phyloP scores from a whole-genome alignment of 2,797 vertebrate genomes.

The Microctenopoma lineatum region DNA sequence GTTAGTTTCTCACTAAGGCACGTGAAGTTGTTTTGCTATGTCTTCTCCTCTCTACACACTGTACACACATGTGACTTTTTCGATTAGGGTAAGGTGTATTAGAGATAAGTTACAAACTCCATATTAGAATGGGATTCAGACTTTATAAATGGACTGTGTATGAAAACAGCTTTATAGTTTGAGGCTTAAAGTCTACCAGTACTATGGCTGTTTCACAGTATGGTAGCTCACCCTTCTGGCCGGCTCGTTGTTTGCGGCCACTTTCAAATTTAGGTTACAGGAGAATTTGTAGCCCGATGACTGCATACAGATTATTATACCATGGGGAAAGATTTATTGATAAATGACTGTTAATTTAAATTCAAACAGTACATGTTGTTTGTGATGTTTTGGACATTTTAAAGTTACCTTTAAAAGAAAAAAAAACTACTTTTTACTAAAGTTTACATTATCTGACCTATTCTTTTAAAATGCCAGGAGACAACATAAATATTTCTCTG shows the following conservation, averaged over 20 bases:
- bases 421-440: neutral
- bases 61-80: conserved; percentile 1
- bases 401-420: neutral
- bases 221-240: conserved; percentile 39
- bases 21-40: conserved; percentile 3
- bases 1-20: too few species aligned
- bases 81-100: neutral
- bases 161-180: conserved; percentile 54
- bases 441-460: neutral
- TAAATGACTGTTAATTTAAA: neutral
- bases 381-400: neutral
- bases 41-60: neutral
- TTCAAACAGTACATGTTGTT: neutral
- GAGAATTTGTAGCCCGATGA: neutral
- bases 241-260: conserved; percentile 19
- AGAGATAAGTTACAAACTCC: neutral
- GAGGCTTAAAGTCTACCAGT: conserved; percentile 1
- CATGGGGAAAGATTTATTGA: neutral
- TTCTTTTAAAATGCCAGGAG: neutral
- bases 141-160: conserved; percentile 26
- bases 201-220: neutral
- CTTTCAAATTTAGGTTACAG: neutral
- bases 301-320: neutral
- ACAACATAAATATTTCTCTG: neutral
- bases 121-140: neutral